These are phyloP conservation scores for Meriones psammophilus DNA, from an alignment of 2,797 vertebrate genomes.

Conservation along the genomic window DNA sequence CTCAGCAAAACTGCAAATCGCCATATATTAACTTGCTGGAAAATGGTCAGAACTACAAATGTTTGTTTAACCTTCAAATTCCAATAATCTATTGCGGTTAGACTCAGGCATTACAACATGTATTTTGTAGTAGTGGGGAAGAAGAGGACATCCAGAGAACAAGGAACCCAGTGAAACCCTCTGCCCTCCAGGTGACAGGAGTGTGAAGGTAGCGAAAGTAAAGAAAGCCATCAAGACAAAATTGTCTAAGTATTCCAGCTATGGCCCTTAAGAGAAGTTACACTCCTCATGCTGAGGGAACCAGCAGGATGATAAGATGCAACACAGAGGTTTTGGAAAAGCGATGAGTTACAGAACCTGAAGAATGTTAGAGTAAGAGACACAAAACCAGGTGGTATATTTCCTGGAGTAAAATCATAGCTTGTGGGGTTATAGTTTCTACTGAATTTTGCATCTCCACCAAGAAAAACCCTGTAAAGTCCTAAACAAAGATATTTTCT, in stretches of 20 bases:
- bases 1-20: conserved; percentile 69
- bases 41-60: conserved; percentile 64
- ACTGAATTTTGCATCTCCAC: background rate
- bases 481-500: background rate
- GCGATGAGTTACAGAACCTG: background rate
- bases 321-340: conserved; percentile 19
- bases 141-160: background rate
- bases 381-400: background rate
- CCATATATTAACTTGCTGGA: conserved; percentile 26
- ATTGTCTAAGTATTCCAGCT: background rate
- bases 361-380: background rate
- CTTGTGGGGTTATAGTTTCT: background rate
- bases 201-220: conserved; percentile 2
- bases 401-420: conserved; percentile 2
- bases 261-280: background rate
- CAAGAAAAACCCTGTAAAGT: background rate
- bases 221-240: background rate
- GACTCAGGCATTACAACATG: conserved; percentile 47
- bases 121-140: background rate
- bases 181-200: conserved; percentile 24
- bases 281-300: background rate
- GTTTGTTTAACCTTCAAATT: conserved; percentile 55
- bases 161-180: background rate
- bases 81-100: conserved; percentile 52
- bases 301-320: background rate